phyloP scores from a whole-genome alignment of 2,113 vertebrate species.

The Rhinichthys klamathensis region DNA sequence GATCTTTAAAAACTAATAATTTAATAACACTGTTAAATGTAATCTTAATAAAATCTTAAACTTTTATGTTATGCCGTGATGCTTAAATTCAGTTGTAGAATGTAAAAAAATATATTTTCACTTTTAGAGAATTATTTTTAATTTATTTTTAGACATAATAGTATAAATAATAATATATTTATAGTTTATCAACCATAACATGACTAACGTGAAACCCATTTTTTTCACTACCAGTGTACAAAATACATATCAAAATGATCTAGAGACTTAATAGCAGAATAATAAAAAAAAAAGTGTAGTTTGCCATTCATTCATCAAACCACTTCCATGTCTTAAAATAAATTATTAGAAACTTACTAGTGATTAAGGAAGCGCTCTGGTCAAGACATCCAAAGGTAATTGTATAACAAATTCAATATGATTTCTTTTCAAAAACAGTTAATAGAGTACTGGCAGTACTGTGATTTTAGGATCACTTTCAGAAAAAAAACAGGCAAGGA shows the following conservation, averaged over 20 bases:
- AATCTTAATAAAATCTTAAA: neutral
- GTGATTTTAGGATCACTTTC: conserved; percentile 20
- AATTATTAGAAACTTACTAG: conserved; percentile 30
- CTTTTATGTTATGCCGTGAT: neutral
- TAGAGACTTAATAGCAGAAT: conserved; percentile 7
- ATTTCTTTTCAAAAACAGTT: neutral
- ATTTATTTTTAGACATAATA: neutral
- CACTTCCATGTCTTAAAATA: conserved; percentile 26
- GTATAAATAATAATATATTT: neutral
- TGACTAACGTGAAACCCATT: neutral
- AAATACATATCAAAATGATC: conserved; percentile 9
- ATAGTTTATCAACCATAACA: neutral
- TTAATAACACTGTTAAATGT: neutral
- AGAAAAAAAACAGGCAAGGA: neutral
- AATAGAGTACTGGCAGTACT: conserved; percentile 1
- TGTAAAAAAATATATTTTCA: neutral
- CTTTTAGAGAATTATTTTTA: neutral
- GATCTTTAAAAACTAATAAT: neutral
- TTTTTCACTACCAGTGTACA: conserved; percentile 36
- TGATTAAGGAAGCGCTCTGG: conserved; percentile 26
- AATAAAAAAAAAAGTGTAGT: neutral
- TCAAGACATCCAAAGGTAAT: conserved; percentile 33
- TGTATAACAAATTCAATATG: conserved; percentile 30
- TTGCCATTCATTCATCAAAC: conserved; percentile 25
- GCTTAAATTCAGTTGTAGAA: neutral